Evolutionary conservation across 1,140 invertebrate species (phyloP).

Genomic region (Stegodyphus dumicola): DNA sequence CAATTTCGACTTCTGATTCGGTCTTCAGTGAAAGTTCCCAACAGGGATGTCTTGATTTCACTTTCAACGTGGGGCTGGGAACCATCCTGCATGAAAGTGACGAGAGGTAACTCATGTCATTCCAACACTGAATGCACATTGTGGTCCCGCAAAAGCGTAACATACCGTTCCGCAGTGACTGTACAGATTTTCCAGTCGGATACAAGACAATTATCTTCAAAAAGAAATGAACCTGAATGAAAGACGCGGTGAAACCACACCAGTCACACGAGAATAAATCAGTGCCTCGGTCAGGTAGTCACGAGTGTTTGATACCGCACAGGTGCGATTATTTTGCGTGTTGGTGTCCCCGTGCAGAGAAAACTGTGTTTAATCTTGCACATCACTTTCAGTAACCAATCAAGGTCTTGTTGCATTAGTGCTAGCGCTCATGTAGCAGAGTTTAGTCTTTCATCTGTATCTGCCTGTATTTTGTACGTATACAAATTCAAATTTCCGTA

Average conservation of each 20-base stretch:
- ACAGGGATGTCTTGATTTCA: neutral
- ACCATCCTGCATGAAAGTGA: neutral
- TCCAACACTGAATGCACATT: neutral
- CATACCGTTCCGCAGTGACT: neutral
- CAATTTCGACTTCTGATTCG: neutral
- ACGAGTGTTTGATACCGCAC: neutral
- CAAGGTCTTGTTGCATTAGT: neutral
- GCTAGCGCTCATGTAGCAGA: neutral
- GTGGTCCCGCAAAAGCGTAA: neutral
- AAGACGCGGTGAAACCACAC: neutral
- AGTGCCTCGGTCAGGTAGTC: neutral
- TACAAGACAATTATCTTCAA: neutral
- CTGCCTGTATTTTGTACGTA: neutral
- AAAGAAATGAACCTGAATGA: neutral
- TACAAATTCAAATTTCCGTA: conserved; percentile 3
- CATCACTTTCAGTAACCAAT: neutral
- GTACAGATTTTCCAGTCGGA: neutral
- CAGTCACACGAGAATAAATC: neutral
- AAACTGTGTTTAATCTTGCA: neutral
- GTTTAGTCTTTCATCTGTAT: neutral
- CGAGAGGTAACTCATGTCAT: neutral
- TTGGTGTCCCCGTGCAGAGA: neutral
- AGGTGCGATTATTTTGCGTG: neutral
- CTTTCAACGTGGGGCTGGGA: neutral
- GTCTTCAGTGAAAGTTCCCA: neutral